phyloP scores from a whole-genome alignment of 2,797 vertebrate genomes.

The Nyctalus aviator region DNA sequence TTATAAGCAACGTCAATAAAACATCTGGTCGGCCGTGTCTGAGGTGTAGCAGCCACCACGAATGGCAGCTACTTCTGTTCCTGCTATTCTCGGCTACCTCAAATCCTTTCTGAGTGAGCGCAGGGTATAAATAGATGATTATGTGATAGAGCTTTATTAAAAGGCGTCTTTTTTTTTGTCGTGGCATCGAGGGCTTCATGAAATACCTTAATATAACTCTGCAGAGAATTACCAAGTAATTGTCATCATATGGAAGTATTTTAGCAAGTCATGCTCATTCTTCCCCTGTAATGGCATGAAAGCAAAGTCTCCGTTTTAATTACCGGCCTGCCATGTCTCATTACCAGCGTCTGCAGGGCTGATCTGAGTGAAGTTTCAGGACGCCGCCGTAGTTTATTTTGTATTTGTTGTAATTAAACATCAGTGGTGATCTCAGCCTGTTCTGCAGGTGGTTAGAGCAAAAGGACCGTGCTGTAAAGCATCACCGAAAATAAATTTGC shows the following conservation, averaged over 20 bases:
- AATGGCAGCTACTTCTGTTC: not conserved
- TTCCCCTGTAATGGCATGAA: slow-evolving; percentile 47
- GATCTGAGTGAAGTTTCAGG: slow-evolving; percentile 44
- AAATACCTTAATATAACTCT: slow-evolving; percentile 64
- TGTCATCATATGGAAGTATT: slow-evolving; percentile 15
- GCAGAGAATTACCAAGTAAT: slow-evolving; percentile 58
- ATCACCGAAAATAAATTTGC: not conserved
- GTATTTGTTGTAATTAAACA: slow-evolving; percentile 70
- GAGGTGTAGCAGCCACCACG: not conserved
- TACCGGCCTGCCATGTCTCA: slow-evolving; percentile 55
- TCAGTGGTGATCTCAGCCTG: slow-evolving; percentile 46
- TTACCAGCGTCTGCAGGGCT: slow-evolving; percentile 56
- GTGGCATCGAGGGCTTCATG: slow-evolving; percentile 42
- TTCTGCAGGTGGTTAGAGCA: not conserved
- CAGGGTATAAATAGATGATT: slow-evolving; percentile 61
- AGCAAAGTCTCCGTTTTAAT: slow-evolving; percentile 72
- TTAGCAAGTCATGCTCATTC: slow-evolving; percentile 45
- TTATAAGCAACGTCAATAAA: not conserved
- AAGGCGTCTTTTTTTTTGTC: slow-evolving; percentile 60
- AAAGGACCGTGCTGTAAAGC: not conserved
- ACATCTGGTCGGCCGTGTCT: not conserved
- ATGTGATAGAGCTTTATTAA: slow-evolving; percentile 63
- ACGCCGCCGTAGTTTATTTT: slow-evolving; percentile 39
- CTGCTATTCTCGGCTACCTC: not conserved
- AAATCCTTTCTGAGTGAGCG: slow-evolving; percentile 67